A percentile compares a stretch with the other conserved stretches of the same genome.
These are phyloP conservation scores for Listronotus bonariensis DNA, from an alignment of 1,140 invertebrate genomes.

Conservation along the genomic window DNA sequence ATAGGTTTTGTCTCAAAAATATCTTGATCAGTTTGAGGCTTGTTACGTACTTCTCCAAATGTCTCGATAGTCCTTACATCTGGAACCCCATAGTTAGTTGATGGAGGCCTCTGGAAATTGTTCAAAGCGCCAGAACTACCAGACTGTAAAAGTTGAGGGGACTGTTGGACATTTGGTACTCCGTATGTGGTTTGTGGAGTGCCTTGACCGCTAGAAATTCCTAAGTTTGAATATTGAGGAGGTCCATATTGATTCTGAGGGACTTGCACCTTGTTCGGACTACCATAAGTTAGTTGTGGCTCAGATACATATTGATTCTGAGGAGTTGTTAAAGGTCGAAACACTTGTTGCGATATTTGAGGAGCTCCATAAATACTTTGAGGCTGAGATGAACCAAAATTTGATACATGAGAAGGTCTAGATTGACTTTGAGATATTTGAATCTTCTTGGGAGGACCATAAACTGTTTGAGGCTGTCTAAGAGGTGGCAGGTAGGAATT, in stretches of 20 bases:
- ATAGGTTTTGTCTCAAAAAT: constrained; percentile 18
- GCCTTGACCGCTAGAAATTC: neutral
- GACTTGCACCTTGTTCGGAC: no score
- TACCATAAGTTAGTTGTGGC: no score
- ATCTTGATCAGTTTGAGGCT: neutral
- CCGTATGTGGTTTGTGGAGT: constrained; percentile 8
- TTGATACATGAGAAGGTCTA: constrained; percentile 1
- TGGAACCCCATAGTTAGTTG: constrained; percentile 27
- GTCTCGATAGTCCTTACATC: constrained; percentile 24
- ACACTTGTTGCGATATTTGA: no score
- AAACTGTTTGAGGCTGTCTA: constrained; percentile 6
- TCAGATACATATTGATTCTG: no score
- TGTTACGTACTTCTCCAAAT: constrained; percentile 9
- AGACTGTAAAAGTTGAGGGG: neutral
- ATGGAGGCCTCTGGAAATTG: constrained; percentile 3
- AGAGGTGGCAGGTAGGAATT: neutral
- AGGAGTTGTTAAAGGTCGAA: no score
- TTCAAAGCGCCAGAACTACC: neutral
- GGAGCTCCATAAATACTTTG: constrained; percentile 5
- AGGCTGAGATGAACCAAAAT: neutral
- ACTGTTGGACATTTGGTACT: neutral
- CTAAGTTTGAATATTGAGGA: constrained; percentile 3
- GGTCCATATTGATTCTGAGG: neutral
- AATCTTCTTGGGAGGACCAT: neutral
- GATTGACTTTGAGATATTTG: constrained; percentile 5